Conservation (phyloP, 2,797 vertebrate species). For the Halcyon leucocephala region DNA sequence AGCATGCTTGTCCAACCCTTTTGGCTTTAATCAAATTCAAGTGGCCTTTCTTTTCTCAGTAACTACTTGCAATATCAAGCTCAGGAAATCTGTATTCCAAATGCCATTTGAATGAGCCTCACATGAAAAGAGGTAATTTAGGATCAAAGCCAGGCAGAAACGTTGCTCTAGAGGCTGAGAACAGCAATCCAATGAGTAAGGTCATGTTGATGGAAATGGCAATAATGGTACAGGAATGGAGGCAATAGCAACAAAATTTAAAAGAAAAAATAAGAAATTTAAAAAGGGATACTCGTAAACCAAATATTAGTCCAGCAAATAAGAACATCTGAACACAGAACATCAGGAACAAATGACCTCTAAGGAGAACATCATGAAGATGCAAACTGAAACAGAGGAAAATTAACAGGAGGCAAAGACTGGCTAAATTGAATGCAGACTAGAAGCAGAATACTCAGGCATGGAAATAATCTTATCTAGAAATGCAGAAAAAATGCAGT, state of each 20-base stretch:
- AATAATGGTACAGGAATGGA: not conserved
- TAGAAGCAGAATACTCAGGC: not conserved
- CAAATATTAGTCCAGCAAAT: not conserved
- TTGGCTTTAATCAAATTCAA: not conserved
- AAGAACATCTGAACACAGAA: not conserved
- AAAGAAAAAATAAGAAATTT: not conserved
- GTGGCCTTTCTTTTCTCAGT: not conserved
- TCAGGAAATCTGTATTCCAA: slow-evolving; percentile 3
- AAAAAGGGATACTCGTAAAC: not conserved
- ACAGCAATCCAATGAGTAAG: not conserved
- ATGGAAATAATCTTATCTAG: not conserved
- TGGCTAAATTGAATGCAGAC: not conserved
- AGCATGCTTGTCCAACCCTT: not conserved
- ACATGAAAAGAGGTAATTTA: slow-evolving; percentile 17
- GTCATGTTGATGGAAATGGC: not conserved
- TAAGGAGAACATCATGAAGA: not conserved
- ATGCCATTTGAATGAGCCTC: not conserved
- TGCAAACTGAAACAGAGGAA: not conserved
- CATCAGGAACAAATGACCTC: not conserved
- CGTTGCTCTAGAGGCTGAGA: not conserved
- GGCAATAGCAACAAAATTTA: not conserved
- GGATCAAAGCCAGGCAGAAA: slow-evolving; percentile 2
- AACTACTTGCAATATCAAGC: not conserved
- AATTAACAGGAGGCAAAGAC: not conserved
- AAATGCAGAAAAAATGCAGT: not conserved